Base-by-base conservation (phyloP, 2,888 invertebrate species). In the Sinodicranocentrus sp. region DNA sequence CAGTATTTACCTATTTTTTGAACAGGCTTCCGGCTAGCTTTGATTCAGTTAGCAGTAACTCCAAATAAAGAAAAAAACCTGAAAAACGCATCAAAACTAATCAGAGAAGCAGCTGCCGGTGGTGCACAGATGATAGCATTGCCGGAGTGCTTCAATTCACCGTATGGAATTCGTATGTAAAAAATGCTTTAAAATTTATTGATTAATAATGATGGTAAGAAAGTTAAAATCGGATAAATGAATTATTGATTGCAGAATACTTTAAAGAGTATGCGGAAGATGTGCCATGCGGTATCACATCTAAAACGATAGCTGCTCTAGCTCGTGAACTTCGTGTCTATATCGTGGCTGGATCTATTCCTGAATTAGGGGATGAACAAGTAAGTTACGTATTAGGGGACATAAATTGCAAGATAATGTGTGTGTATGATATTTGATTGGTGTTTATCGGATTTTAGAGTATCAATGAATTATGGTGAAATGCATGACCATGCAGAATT, bases 141-240 rank as follows among this genome's bases (percentile, higher is more conserved):
- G 5, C 95, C 96, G 0, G 98, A 98, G 91, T 98, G 97, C 90
- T 98, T 98, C 90, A 98, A 98, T 90, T 95, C 96, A 17, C 98
- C 98, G 0, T 98, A 98, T 91, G 98, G 98, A 77, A 95, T 95
- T 67, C 92, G 94, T 94, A 91, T 91, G 89, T 87, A 71, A n/a
- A n/a, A 13, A 39, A 39, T 39, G 48, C 13, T n/a, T 48, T 48
- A 10, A 10, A 48, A 39, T 39, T 39, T n/a, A n/a, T n/a, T n/a
- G n/a, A n/a, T n/a, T n/a, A n/a, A n/a, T n/a, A n/a, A n/a, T n/a
- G n/a, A n/a, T n/a, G n/a, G n/a, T n/a, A n/a, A n/a, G n/a, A 39
- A 39, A 39, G 13, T 39, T 39, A 39, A 39, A 39, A 39, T 39
- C 39, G 39, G 5, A 39, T 8, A 39, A 39, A 39, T 39, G 6